A percentile compares a stretch with the other conserved stretches of the same genome.
Conservation (phyloP, 2,797 vertebrate species). For the Gobionotothen gibberifrons region DNA sequence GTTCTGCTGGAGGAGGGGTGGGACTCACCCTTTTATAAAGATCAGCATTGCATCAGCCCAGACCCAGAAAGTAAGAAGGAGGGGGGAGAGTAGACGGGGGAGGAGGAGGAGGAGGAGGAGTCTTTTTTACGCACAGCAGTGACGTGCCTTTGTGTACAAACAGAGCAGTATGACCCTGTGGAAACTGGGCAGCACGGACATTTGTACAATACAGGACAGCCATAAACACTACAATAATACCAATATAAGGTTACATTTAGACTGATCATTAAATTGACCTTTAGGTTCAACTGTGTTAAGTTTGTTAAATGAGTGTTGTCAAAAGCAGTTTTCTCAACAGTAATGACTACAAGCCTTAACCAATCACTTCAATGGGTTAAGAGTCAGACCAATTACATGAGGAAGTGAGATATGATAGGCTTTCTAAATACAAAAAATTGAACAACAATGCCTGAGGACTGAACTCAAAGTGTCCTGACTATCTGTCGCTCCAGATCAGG, state of each 20-base stretch:
- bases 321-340: too few relatives aligned
- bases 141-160: conserved; percentile 71
- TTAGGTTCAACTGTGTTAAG: too few relatives aligned
- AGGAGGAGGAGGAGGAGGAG: background rate
- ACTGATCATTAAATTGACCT: too few relatives aligned
- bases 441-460: too few relatives aligned
- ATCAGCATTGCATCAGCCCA: conserved; percentile 80
- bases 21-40: conserved; percentile 69
- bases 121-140: conserved; percentile 34
- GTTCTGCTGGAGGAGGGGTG: conserved; percentile 61
- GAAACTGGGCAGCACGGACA: conserved; percentile 14
- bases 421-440: too few relatives aligned
- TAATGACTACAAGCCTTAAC: too few relatives aligned
- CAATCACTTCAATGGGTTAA: too few relatives aligned
- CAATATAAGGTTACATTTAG: background rate
- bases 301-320: too few relatives aligned
- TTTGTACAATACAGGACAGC: background rate
- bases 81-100: accelerated
- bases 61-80: background rate
- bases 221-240: background rate
- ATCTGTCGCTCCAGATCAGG: too few relatives aligned
- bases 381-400: too few relatives aligned
- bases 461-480: too few relatives aligned
- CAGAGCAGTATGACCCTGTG: conserved; percentile 39
- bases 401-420: too few relatives aligned